phyloP scores from a whole-genome alignment of 2,797 vertebrate genomes.

The Phaenicophaeus curvirostris region DNA sequence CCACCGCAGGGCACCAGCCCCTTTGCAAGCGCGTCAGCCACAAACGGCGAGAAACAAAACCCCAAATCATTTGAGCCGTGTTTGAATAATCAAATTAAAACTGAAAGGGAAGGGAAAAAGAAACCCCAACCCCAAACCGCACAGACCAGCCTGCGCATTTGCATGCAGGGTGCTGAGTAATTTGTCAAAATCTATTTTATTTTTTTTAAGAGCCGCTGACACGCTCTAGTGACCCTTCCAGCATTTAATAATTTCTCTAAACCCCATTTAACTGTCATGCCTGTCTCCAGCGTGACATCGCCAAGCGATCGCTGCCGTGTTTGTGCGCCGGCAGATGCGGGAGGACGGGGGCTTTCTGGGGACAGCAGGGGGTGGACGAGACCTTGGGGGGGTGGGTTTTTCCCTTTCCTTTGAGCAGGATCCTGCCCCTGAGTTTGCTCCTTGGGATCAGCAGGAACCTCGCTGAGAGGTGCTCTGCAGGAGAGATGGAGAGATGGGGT shows the following conservation, averaged over 20 bases:
- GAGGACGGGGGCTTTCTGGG: neutral
- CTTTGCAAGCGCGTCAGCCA: neutral
- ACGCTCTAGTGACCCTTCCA: constrained; percentile 64
- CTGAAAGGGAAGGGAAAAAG: neutral
- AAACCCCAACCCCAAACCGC: fast-evolving
- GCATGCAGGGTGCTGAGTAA: constrained; percentile 55
- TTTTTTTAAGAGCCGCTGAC: constrained; percentile 47
- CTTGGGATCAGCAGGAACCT: neutral
- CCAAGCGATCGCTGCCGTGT: neutral
- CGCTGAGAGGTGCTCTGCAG: fast-evolving
- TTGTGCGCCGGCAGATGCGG: fast-evolving
- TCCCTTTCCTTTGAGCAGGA: neutral
- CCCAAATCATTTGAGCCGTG: neutral
- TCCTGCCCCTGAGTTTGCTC: neutral
- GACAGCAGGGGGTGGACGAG: neutral
- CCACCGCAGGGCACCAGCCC: neutral
- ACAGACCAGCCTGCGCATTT: fast-evolving
- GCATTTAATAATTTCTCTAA: constrained; percentile 64
- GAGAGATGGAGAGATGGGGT: neutral
- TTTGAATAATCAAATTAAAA: neutral
- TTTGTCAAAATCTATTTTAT: constrained; percentile 48
- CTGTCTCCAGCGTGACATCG: neutral
- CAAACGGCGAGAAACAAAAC: neutral
- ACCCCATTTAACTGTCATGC: constrained; percentile 51
- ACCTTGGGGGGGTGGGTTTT: fast-evolving